A percentile compares a stretch with the other conserved stretches of the same genome.
phyloP scores from a whole-genome alignment of 2,888 invertebrate genomes.

The Anthoptus insignis region DNA sequence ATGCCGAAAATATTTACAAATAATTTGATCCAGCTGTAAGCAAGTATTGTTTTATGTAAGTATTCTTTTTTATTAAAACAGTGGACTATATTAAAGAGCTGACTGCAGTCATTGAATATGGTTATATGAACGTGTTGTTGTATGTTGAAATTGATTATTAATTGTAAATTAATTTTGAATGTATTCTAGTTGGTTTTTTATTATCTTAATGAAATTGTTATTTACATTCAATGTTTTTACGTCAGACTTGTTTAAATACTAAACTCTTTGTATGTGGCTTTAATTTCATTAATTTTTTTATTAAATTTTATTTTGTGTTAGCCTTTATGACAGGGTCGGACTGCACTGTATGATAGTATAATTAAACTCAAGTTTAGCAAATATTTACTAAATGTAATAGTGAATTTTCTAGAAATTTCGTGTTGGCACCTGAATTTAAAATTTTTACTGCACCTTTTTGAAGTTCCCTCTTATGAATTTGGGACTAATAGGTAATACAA shows the following conservation, averaged over 20 bases:
- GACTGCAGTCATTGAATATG: slow-evolving; percentile 3
- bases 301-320: slow-evolving; percentile 58
- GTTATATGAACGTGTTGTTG: neutral
- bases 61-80: slow-evolving; percentile 13
- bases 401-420: slow-evolving; percentile 71
- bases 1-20: slow-evolving; percentile 19
- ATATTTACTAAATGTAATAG: slow-evolving; percentile 77
- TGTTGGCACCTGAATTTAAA: slow-evolving; percentile 77
- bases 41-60: slow-evolving; percentile 19
- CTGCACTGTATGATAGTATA: slow-evolving; percentile 77
- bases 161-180: neutral
- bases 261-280: slow-evolving; percentile 44
- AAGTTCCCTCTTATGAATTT: slow-evolving; percentile 60
- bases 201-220: slow-evolving; percentile 50
- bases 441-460: slow-evolving; percentile 73
- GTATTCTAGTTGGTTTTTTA: slow-evolving; percentile 35
- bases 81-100: neutral
- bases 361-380: slow-evolving; percentile 76
- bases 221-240: neutral
- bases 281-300: slow-evolving; percentile 50
- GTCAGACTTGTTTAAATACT: too few species aligned
- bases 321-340: slow-evolving; percentile 84
- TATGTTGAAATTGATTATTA: too few species aligned
- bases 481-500: slow-evolving; percentile 59
- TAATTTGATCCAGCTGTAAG: slow-evolving; percentile 24